These are phyloP conservation scores for Sebastes minor DNA, from an alignment of 2,797 vertebrate species.

Conservation along the genomic window DNA sequence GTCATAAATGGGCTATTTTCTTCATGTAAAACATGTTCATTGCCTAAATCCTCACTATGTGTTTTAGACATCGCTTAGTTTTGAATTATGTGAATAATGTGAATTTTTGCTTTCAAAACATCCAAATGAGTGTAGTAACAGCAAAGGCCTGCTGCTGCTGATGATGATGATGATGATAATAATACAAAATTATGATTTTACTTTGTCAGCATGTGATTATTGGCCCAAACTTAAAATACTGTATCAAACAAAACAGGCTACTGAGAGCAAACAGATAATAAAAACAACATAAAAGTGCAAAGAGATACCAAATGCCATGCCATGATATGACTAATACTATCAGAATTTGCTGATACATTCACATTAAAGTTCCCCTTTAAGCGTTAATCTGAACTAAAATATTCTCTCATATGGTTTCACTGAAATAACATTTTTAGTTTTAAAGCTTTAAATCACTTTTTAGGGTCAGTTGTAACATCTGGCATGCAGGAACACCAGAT, in stretches of 20 bases:
- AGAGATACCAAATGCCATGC: accelerated
- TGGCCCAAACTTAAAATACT: neutral
- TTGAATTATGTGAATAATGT: neutral
- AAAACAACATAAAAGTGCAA: neutral
- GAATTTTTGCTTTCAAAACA: neutral
- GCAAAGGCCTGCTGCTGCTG: neutral
- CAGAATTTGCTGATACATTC: neutral
- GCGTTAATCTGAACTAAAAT: neutral
- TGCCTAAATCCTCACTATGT: neutral
- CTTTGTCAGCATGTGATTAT: neutral
- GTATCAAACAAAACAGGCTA: neutral
- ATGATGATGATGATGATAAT: neutral
- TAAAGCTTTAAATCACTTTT: neutral
- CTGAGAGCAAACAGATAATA: neutral
- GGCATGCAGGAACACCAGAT: neutral
- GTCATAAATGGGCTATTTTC: neutral
- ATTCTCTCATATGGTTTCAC: neutral
- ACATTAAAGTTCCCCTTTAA: neutral
- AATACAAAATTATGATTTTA: neutral
- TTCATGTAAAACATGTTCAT: neutral
- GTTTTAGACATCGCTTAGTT: neutral
- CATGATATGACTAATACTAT: neutral
- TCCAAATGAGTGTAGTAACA: neutral
- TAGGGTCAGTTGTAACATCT: neutral
- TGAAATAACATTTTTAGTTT: neutral